Percentiles rank a stretch among this genome's conserved stretches.
These are phyloP conservation scores for Masticophis lateralis DNA, from an alignment of 2,797 vertebrate genomes.

Conservation along the genomic window DNA sequence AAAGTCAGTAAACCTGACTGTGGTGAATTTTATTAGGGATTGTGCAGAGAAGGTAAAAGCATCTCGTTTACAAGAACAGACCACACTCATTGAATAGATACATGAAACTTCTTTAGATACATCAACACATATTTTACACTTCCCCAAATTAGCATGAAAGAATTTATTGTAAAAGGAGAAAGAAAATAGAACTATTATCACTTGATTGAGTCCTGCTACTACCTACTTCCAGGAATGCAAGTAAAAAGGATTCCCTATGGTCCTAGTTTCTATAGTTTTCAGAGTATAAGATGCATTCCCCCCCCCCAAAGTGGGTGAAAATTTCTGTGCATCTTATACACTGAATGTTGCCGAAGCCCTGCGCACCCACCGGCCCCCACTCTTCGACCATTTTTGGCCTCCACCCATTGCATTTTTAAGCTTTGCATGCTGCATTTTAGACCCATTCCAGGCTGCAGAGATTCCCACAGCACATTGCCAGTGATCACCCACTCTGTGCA, in stretches of 20 bases:
- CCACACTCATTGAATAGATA: conserved; percentile 32
- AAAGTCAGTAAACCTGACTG: conserved; percentile 64
- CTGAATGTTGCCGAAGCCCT: too few species aligned
- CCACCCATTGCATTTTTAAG: too few species aligned
- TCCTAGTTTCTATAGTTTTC: neutral
- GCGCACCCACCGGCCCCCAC: too few species aligned
- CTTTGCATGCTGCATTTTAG: too few species aligned
- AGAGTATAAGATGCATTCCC: too few species aligned
- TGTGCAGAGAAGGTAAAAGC: conserved; percentile 50
- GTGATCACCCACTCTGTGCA: too few species aligned
- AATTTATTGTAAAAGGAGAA: neutral
- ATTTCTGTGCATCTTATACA: too few species aligned
- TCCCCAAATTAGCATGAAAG: conserved; percentile 12
- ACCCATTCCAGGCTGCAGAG: too few species aligned
- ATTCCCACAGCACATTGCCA: too few species aligned
- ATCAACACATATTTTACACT: conserved; percentile 38
- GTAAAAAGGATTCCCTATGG: neutral
- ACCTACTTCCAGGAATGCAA: neutral
- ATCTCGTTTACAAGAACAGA: conserved; percentile 52
- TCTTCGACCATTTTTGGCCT: too few species aligned
- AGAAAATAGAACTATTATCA: neutral
- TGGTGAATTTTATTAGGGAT: conserved; percentile 59
- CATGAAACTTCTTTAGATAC: conserved; percentile 35
- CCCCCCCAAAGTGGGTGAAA: too few species aligned
- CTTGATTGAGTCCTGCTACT: neutral